Conservation (phyloP, 2,797 vertebrate genomes). For the Schizopygopsis malacanthus region DNA sequence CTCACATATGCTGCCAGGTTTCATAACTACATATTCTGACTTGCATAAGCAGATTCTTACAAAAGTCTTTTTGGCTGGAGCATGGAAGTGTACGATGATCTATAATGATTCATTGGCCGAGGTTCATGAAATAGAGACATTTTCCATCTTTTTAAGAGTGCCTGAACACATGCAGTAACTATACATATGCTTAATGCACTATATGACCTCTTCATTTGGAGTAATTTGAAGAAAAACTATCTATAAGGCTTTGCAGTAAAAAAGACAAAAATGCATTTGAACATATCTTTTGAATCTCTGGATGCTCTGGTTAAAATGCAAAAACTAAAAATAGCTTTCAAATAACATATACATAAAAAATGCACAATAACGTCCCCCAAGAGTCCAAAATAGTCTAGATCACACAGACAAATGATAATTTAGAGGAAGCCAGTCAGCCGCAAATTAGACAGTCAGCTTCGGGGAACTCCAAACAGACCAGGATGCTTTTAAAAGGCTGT, state of each 20-base stretch:
- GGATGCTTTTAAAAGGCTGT: constrained; percentile 25
- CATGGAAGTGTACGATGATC: constrained; percentile 1
- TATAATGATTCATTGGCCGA: constrained; percentile 29
- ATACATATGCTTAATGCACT: background rate
- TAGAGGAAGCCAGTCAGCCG: constrained; percentile 14
- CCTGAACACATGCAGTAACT: background rate
- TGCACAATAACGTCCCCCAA: background rate
- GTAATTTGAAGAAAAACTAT: constrained; percentile 2
- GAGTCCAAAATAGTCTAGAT: constrained; percentile 35
- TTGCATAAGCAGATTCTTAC: constrained; percentile 31
- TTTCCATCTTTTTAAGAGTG: constrained; percentile 27
- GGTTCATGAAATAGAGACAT: constrained; percentile 22
- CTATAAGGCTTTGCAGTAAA: background rate
- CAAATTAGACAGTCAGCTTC: constrained; percentile 44
- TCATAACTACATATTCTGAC: constrained; percentile 32
- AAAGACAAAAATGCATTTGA: background rate
- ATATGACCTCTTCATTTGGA: background rate
- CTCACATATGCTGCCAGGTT: constrained; percentile 16
- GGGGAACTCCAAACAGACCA: constrained; percentile 28
- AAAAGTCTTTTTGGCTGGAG: constrained; percentile 16
- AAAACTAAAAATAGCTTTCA: constrained; percentile 7
- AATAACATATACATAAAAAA: constrained; percentile 7
- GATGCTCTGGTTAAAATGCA: background rate
- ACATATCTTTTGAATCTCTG: background rate
- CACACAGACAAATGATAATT: constrained; percentile 22